Evolutionary conservation across 2,888 invertebrate genomes (phyloP), one percentile per base, ranked within the genome.

Genomic region (Cistogaster globosa): DNA sequence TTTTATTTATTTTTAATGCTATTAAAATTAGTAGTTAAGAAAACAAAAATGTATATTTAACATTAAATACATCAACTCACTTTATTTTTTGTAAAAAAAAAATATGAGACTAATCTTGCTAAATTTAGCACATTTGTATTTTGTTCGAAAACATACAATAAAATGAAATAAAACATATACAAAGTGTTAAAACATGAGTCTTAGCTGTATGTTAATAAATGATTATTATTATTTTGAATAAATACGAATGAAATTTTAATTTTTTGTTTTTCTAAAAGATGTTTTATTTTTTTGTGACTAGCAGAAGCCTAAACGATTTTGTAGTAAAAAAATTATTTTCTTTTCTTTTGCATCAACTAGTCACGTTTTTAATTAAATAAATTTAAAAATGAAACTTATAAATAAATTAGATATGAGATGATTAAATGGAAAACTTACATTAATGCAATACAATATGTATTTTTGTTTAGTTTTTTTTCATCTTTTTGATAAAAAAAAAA

Each of bases 391-490:
- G 62, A 69, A 80, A 75, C 69, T 69, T 60, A 78, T 58, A 62
- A 86, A 81, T 84, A 84, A 81, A 78, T 71, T 69, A 69, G 71
- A 38, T 36, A 74, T 80, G 67, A 83, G 63, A 81, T 82, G 77
- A 79, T 58, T 67, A 51, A 67, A 84, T 84, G 77, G 51, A 86
- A 82, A 76, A 81, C 77, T 84, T 86, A 82, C 71, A 69, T 63
- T 83, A 83, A 63, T 80, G 53, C 63, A 83, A 86, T 78, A 81
- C 75, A 86, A 76, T 87, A 79, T 84, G 80, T 80, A 72, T 80
- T 79, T 76, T 65, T 65, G 71, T 38, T 53, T 20, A 18, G 20
- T 69, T 79, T 69, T 58, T 62, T 69, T 58, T 62, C 22, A 22
- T 74, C 48, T 45, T 26, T 71, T 71, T 75, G 63, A 26, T 69